Conservation (phyloP, 92 coral and sea anemone species). For the Muricea muricata region DNA sequence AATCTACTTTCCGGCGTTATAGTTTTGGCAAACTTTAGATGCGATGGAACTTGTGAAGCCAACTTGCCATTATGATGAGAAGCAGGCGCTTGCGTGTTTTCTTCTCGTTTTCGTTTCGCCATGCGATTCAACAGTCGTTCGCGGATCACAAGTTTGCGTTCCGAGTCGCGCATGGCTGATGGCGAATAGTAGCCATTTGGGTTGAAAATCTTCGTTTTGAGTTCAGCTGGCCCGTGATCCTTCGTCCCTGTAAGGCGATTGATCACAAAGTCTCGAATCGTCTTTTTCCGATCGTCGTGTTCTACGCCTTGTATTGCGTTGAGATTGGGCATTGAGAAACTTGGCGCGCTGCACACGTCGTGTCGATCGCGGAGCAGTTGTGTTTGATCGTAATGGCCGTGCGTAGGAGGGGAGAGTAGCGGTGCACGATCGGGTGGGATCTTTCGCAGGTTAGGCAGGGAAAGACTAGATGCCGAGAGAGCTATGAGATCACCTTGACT, state of each 20-base stretch:
- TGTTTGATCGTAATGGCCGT: neutral
- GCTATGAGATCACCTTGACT: conserved; percentile 47
- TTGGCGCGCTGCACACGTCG: conserved; percentile 3
- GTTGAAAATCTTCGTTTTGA: conserved; percentile 21
- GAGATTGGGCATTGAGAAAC: conserved; percentile 37
- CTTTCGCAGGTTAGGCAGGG: conserved; percentile 34
- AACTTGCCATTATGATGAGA: neutral
- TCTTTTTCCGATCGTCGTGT: conserved; percentile 33
- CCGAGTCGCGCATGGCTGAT: conserved; percentile 11
- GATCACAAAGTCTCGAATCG: conserved; percentile 32
- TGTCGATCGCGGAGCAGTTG: conserved; percentile 14
- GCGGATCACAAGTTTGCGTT: conserved; percentile 33
- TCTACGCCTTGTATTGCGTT: conserved; percentile 2
- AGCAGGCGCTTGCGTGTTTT: neutral
- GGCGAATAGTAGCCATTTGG: conserved; percentile 33
- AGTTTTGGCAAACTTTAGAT: neutral
- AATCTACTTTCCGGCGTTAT: conserved; percentile 31
- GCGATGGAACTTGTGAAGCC: neutral
- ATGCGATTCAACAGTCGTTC: conserved; percentile 28
- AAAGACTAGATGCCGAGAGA: conserved; percentile 19
- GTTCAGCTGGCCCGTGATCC: neutral
- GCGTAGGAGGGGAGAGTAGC: conserved; percentile 26
- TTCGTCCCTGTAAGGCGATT: conserved; percentile 8
- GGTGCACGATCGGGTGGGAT: conserved; percentile 18
- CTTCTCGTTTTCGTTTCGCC: conserved; percentile 33